A percentile compares a stretch with the other conserved stretches of the same genome.
Evolutionary conservation across 2,888 invertebrate species (phyloP).

Genomic region (Rhimphoctona megacephalus): DNA sequence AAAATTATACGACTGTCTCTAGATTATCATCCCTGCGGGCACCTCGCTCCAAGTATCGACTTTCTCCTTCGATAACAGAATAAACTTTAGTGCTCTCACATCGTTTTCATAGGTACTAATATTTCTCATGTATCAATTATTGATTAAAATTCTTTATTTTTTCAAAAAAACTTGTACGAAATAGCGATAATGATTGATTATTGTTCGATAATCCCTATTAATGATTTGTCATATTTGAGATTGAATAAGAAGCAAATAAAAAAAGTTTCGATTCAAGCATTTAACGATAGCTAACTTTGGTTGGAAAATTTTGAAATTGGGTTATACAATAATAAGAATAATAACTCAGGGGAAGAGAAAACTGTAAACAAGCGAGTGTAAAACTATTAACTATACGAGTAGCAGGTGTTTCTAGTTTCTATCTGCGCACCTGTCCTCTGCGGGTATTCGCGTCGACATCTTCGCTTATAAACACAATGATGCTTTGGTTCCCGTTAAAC

Average conservation of each 20-base stretch:
- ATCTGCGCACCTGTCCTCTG: constrained; percentile 63
- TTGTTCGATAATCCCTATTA: no score
- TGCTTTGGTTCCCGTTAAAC: constrained; percentile 66
- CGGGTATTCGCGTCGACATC: constrained; percentile 57
- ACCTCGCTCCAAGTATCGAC: constrained; percentile 45
- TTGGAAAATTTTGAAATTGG: not conserved
- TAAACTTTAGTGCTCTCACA: constrained; percentile 43
- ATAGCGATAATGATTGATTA: no score
- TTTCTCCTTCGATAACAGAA: constrained; percentile 56
- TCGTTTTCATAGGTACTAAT: constrained; percentile 26
- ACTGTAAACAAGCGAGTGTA: constrained; percentile 31
- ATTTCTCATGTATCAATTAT: constrained; percentile 13
- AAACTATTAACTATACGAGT: constrained; percentile 43
- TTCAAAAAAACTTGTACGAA: no score
- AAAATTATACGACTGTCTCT: constrained; percentile 40
- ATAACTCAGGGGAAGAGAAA: constrained; percentile 31
- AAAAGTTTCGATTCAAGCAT: not conserved
- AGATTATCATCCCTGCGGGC: constrained; percentile 38
- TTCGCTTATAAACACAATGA: not conserved
- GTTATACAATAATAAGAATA: not conserved
- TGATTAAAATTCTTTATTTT: not conserved
- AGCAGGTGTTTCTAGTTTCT: constrained; percentile 67
- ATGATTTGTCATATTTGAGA: no score
- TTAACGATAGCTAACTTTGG: not conserved
- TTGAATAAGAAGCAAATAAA: no score